Evolutionary conservation across 2,888 invertebrate genomes (phyloP).

Genomic region (Eupithecia exiguata): DNA sequence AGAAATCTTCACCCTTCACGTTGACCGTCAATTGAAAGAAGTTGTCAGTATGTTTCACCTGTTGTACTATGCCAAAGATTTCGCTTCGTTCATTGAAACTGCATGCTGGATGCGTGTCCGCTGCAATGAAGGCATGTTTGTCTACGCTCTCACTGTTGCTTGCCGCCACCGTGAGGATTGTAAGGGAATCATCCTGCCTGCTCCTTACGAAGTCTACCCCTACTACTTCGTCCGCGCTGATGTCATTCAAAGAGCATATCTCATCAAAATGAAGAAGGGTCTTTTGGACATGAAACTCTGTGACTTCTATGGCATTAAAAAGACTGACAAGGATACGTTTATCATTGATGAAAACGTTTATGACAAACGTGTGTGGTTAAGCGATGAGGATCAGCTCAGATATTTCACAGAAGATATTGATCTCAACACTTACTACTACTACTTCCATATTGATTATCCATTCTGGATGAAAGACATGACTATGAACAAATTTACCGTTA

Average conservation of each 20-base stretch:
- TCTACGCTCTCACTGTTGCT: conserved; percentile 81
- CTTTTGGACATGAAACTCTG: conserved; percentile 76
- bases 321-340: conserved; percentile 78
- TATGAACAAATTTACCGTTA: conserved; percentile 61
- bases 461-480: conserved; percentile 84
- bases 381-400: conserved; percentile 83
- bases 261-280: conserved; percentile 79
- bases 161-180: conserved; percentile 80
- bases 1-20: conserved; percentile 78
- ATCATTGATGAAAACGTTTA: conserved; percentile 87
- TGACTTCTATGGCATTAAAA: conserved; percentile 80
- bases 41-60: conserved; percentile 81
- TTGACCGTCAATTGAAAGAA: conserved; percentile 79
- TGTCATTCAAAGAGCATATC: conserved; percentile 84
- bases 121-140: conserved; percentile 84
- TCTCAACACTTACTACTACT: conserved; percentile 85
- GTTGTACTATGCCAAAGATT: conserved; percentile 82
- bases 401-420: conserved; percentile 88
- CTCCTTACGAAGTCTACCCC: conserved; percentile 85
- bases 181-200: conserved; percentile 79
- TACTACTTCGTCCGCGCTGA: conserved; percentile 87
- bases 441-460: conserved; percentile 85
- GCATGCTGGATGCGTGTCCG: conserved; percentile 81
- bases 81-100: conserved; percentile 76
- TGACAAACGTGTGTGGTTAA: conserved; percentile 79